phyloP scores from a whole-genome alignment of 2,888 invertebrate genomes.

The Drosophila imparisetae region DNA sequence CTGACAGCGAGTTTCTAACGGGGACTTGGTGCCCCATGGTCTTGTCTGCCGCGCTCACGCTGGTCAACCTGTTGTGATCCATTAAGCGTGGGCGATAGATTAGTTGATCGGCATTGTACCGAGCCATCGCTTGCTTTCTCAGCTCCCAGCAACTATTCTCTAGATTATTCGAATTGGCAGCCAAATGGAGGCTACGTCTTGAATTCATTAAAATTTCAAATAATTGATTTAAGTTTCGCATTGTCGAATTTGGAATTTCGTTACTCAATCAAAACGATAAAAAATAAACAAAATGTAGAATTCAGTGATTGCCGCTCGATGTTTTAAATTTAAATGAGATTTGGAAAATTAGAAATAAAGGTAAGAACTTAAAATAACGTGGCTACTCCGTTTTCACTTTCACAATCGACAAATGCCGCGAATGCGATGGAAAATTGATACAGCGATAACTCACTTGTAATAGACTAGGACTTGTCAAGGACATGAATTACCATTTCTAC shows the following conservation, averaged over 20 bases:
- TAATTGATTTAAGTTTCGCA: conserved; percentile 19
- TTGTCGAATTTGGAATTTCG: conserved; percentile 16
- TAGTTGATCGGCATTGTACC: not conserved
- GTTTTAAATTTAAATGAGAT: not conserved
- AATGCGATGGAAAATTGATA: not conserved
- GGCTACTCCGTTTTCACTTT: not conserved
- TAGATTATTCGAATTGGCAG: conserved; percentile 6
- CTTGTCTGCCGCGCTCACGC: not conserved
- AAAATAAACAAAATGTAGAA: not conserved
- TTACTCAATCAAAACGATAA: too few relatives aligned
- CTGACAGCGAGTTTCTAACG: not conserved
- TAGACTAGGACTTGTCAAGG: not conserved
- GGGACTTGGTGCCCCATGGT: not conserved
- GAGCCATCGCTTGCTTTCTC: conserved; percentile 11
- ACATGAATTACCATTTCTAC: not conserved
- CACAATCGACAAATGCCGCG: not conserved
- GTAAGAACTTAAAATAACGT: not conserved
- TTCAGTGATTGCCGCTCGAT: not conserved
- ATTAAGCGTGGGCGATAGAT: conserved; percentile 8
- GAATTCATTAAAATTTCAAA: not conserved
- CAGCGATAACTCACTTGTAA: not conserved
- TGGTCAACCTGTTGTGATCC: not conserved
- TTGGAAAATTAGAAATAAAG: not conserved
- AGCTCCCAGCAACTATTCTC: conserved; percentile 37
- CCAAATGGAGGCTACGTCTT: conserved; percentile 9